A percentile compares a stretch with the other conserved stretches of the same genome.
phyloP scores from a whole-genome alignment of 2,113 vertebrate genomes.

The Crypturellus undulatus region DNA sequence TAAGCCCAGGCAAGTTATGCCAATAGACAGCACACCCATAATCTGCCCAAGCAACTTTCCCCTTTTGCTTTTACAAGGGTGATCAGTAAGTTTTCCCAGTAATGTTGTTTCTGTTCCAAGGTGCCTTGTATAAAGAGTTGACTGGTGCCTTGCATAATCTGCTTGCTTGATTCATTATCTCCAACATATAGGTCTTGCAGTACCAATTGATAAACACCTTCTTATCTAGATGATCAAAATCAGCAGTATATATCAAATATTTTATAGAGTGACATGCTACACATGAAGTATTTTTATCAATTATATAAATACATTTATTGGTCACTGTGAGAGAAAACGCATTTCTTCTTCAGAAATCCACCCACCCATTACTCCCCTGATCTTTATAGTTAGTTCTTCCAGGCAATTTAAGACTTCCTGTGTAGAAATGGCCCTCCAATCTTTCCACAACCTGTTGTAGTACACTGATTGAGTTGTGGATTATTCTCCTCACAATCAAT shows the following conservation, averaged over 20 bases:
- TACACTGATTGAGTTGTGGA: neutral
- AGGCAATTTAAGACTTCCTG: neutral
- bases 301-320: neutral
- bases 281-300: neutral
- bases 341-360: neutral
- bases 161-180: neutral
- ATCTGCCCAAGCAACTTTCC: conserved; percentile 17
- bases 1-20: neutral
- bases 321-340: neutral
- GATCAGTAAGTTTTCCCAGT: conserved; percentile 22
- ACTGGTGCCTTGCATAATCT: neutral
- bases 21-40: conserved; percentile 31
- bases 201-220: neutral
- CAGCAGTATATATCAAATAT: neutral
- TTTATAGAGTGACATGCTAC: neutral
- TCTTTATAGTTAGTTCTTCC: neutral
- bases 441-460: neutral
- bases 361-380: neutral
- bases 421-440: neutral
- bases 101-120: neutral
- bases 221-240: neutral
- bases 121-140: neutral
- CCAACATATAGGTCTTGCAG: neutral
- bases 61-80: conserved; percentile 16
- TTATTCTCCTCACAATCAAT: neutral